A percentile compares a stretch with the other conserved stretches of the same genome.
These are phyloP conservation scores for Neotragus moschatus DNA, from an alignment of 2,113 vertebrate genomes.

Conservation along the genomic window DNA sequence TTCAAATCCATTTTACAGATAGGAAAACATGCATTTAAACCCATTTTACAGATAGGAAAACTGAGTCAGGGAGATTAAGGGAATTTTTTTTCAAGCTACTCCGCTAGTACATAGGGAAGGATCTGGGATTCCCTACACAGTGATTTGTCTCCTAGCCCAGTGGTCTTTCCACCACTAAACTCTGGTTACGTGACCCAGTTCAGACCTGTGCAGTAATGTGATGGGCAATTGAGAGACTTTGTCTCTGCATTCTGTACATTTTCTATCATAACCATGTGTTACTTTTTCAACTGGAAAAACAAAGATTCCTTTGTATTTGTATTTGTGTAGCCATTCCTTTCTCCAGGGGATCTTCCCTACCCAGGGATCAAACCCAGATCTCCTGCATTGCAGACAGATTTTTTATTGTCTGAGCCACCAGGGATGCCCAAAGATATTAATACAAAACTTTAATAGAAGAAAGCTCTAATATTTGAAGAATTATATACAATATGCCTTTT, in stretches of 20 bases:
- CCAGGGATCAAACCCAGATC: neutral
- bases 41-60: neutral
- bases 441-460: no score
- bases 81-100: neutral
- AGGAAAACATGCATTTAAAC: neutral
- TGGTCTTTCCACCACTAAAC: neutral
- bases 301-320: neutral
- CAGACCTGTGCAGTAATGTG: neutral
- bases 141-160: neutral
- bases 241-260: neutral
- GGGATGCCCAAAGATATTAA: neutral
- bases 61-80: neutral
- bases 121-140: neutral
- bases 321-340: neutral
- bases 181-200: no score
- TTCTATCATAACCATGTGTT: neutral
- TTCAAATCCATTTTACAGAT: neutral
- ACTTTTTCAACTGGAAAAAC: neutral
- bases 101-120: neutral
- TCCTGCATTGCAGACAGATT: neutral
- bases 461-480: neutral
- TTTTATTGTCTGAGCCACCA: neutral
- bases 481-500: neutral
- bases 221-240: neutral
- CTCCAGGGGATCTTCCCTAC: neutral